Percentiles rank a stretch among this genome's conserved stretches.
Conservation (phyloP, 2,888 invertebrate genomes). For the Clistopyga incitator region DNA sequence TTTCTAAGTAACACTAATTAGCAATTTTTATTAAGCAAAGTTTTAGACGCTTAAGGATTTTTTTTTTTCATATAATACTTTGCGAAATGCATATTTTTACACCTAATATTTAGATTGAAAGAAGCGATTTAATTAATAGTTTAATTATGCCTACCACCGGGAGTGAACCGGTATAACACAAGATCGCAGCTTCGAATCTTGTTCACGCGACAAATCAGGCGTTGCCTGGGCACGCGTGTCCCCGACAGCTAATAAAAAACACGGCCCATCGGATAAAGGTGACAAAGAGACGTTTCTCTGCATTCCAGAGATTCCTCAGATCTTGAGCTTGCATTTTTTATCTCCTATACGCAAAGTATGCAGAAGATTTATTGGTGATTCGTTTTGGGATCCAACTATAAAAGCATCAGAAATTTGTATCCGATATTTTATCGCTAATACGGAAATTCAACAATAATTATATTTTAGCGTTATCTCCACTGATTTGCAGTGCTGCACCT, state of each 20-base stretch:
- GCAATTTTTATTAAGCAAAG: too few relatives aligned
- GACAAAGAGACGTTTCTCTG: background rate
- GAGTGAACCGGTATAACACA: background rate
- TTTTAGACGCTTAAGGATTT: too few relatives aligned
- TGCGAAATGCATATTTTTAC: background rate
- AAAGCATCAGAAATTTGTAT: too few relatives aligned
- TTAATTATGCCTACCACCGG: background rate
- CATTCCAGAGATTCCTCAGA: background rate
- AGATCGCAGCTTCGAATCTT: background rate
- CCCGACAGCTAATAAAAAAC: background rate
- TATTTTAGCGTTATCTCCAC: too few relatives aligned
- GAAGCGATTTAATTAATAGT: background rate
- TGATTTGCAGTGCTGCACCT: too few relatives aligned
- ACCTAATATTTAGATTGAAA: background rate
- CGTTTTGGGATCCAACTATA: too few relatives aligned
- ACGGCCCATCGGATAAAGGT: background rate
- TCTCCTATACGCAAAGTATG: too few relatives aligned
- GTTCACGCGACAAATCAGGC: constrained; percentile 1
- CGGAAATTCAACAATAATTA: too few relatives aligned
- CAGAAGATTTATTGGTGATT: too few relatives aligned
- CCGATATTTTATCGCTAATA: too few relatives aligned
- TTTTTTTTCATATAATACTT: background rate
- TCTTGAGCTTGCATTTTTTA: background rate
- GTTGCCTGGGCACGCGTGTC: constrained; percentile 1
- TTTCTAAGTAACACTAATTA: too few relatives aligned